Percentiles rank a stretch among this genome's conserved stretches.
Evolutionary conservation across 2,113 vertebrate species (phyloP).

Genomic region (Lycocorax pyrrhopterus): DNA sequence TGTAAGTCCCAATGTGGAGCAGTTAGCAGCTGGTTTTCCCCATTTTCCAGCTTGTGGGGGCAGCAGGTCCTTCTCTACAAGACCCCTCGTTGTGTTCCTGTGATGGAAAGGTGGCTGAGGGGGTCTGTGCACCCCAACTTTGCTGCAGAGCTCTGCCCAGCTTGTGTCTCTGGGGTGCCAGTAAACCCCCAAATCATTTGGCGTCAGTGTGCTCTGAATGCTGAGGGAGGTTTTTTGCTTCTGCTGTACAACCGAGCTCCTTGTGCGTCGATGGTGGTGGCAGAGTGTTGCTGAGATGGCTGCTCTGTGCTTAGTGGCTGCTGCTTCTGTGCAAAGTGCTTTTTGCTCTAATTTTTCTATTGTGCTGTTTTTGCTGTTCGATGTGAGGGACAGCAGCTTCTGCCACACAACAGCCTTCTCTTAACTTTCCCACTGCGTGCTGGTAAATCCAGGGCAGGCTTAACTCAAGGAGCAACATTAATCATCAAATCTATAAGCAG

Average conservation of each 20-base stretch:
- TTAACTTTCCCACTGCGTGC: rapidly evolving
- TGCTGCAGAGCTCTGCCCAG: background rate
- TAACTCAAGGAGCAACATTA: background rate
- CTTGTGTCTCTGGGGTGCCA: background rate
- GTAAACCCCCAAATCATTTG: background rate
- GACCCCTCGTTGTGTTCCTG: background rate
- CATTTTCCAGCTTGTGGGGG: background rate
- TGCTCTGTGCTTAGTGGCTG: background rate
- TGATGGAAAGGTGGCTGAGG: background rate
- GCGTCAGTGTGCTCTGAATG: rapidly evolving
- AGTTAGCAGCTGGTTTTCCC: background rate
- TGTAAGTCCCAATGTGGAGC: rapidly evolving
- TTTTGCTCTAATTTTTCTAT: background rate
- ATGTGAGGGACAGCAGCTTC: background rate
- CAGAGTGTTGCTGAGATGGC: background rate
- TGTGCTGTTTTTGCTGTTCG: background rate
- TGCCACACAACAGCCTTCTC: background rate
- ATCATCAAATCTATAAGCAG: conserved; percentile 3
- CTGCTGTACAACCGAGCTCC: rapidly evolving
- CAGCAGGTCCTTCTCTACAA: background rate
- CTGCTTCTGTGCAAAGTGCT: background rate
- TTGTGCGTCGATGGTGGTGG: rapidly evolving
- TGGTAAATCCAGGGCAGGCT: background rate
- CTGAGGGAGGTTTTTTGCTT: background rate
- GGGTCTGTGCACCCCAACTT: background rate